A percentile compares a stretch with the other conserved stretches of the same genome.
phyloP scores from a whole-genome alignment of 2,797 vertebrate genomes.

The Ispidina lecontei region DNA sequence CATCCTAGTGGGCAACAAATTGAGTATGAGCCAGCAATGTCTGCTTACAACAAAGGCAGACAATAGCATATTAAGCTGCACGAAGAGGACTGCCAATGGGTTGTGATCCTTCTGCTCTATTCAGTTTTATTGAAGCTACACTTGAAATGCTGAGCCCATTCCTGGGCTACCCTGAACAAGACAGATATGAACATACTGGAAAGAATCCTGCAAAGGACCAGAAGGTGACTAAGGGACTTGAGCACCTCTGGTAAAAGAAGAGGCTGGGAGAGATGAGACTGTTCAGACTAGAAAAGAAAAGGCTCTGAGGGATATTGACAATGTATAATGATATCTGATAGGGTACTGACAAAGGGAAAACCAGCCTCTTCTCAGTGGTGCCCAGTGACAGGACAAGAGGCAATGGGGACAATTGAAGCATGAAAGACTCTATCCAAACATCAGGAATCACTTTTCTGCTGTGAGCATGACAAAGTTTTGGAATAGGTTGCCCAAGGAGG shows the following conservation, averaged over 20 bases:
- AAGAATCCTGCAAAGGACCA: background rate
- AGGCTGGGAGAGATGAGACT: background rate
- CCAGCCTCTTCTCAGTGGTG: background rate
- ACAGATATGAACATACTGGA: accelerated
- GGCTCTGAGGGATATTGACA: background rate
- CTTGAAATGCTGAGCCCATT: background rate
- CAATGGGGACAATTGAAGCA: background rate
- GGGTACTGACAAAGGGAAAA: background rate
- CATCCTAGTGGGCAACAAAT: background rate
- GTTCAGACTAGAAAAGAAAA: background rate
- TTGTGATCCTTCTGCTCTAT: background rate
- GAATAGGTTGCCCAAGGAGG: background rate
- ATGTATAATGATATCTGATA: background rate
- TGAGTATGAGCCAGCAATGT: background rate
- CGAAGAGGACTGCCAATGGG: background rate
- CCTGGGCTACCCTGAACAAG: background rate
- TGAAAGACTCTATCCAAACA: background rate
- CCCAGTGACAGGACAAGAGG: background rate
- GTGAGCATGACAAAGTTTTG: background rate
- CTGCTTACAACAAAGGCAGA: background rate
- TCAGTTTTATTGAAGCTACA: background rate
- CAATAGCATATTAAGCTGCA: background rate
- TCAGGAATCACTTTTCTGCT: background rate
- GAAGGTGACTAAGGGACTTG: background rate
- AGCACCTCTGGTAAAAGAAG: background rate